Evolutionary conservation across 2,797 vertebrate genomes (phyloP).

Genomic region (Hemibagrus guttatus): DNA sequence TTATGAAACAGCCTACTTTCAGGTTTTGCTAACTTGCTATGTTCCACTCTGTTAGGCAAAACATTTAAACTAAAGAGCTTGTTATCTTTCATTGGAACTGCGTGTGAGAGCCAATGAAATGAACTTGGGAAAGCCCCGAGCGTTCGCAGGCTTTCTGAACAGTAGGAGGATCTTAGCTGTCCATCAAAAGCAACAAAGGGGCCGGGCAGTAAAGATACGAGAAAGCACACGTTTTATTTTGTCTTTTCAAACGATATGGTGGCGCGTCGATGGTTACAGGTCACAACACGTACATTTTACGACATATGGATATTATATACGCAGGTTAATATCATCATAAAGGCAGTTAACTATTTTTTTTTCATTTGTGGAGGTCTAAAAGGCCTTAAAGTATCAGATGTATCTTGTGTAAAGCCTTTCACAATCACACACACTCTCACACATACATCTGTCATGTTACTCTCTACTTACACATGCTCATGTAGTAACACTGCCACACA

Average conservation of each 20-base stretch:
- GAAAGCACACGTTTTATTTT: background rate
- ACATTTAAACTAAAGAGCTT: background rate
- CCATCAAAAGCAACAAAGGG: conserved; percentile 11
- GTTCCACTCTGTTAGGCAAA: background rate
- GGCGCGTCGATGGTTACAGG: background rate
- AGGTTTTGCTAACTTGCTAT: background rate
- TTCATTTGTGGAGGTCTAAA: background rate
- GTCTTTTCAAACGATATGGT: background rate
- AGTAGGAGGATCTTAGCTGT: conserved; percentile 22
- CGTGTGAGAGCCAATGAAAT: background rate
- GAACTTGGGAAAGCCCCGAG: conserved; percentile 1
- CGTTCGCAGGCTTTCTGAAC: conserved; percentile 27
- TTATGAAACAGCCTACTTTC: background rate
- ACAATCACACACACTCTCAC: background rate
- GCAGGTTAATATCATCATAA: background rate
- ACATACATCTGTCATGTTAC: background rate
- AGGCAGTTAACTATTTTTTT: background rate
- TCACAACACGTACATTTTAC: background rate
- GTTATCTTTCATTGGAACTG: background rate
- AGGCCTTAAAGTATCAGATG: background rate
- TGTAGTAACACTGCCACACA: background rate
- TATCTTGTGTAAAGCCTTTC: background rate
- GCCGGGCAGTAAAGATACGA: background rate
- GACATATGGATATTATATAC: background rate
- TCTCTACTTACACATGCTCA: background rate